phyloP scores from a whole-genome alignment of 1,140 invertebrate species.

The Anoplolepis gracilipes region DNA sequence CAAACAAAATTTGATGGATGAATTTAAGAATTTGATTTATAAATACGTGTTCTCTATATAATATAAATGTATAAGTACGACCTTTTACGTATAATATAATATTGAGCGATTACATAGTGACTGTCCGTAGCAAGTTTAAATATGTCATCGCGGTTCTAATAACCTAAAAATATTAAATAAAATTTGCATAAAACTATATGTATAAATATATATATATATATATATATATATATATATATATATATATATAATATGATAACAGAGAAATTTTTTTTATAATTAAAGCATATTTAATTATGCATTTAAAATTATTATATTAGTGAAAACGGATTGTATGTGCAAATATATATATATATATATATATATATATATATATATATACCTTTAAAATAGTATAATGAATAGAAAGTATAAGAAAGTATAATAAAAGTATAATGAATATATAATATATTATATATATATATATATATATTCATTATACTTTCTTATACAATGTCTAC shows the following conservation, averaged over 20 bases:
- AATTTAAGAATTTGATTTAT: slow-evolving; percentile 15
- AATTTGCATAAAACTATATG: background rate
- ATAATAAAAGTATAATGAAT: too few relatives aligned
- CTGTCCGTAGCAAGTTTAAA: slow-evolving; percentile 42
- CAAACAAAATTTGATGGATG: background rate
- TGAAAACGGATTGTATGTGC: background rate
- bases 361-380: too few relatives aligned
- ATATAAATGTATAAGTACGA: background rate
- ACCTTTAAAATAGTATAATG: too few relatives aligned
- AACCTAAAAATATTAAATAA: slow-evolving; percentile 41
- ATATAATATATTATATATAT: too few relatives aligned
- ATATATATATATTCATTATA: too few relatives aligned
- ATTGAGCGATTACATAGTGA: background rate
- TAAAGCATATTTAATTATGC: too few relatives aligned
- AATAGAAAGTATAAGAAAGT: too few relatives aligned
- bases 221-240: background rate
- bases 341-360: too few relatives aligned
- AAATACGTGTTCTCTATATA: background rate
- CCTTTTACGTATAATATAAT: background rate
- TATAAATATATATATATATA: background rate
- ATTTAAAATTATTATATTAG: background rate
- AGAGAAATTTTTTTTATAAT: background rate
- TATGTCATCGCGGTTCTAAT: slow-evolving; percentile 43
- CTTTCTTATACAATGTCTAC: too few relatives aligned
- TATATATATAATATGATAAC: background rate